Evolutionary conservation across 1,140 invertebrate genomes (phyloP).

Genomic region (Aphaenogaster ashmeadi): DNA sequence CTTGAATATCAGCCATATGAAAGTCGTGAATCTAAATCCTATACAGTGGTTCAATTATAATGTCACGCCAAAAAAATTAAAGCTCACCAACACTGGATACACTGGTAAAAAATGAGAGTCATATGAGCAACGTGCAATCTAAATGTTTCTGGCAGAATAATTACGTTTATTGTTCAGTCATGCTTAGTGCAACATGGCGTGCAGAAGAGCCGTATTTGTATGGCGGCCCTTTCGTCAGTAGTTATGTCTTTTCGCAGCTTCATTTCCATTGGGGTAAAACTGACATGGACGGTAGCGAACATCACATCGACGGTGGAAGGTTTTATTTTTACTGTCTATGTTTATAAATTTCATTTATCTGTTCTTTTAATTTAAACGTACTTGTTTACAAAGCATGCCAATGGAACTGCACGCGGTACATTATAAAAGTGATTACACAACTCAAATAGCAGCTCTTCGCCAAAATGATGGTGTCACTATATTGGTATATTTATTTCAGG

Average conservation of each 20-base stretch:
- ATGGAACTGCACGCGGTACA: constrained; percentile 89
- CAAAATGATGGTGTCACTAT: constrained; percentile 88
- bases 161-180: constrained; percentile 81
- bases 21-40: constrained; percentile 83
- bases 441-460: constrained; percentile 88
- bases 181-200: constrained; percentile 88
- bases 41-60: constrained; percentile 88
- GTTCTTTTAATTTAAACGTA: background rate
- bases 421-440: constrained; percentile 88
- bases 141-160: background rate
- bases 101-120: constrained; percentile 84
- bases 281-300: constrained; percentile 92
- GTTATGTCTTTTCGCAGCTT: constrained; percentile 91
- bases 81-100: constrained; percentile 89
- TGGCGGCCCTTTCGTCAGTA: constrained; percentile 89
- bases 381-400: constrained; percentile 81
- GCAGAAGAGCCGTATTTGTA: constrained; percentile 87
- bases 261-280: constrained; percentile 95
- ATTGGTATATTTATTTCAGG: constrained; percentile 89
- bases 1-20: constrained; percentile 87
- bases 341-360: background rate
- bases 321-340: constrained; percentile 72
- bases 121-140: background rate
- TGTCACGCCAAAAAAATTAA: constrained; percentile 88
- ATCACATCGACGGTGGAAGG: constrained; percentile 90